Evolutionary conservation across 2,797 vertebrate genomes (phyloP).

Genomic region (Ficedula albicollis): DNA sequence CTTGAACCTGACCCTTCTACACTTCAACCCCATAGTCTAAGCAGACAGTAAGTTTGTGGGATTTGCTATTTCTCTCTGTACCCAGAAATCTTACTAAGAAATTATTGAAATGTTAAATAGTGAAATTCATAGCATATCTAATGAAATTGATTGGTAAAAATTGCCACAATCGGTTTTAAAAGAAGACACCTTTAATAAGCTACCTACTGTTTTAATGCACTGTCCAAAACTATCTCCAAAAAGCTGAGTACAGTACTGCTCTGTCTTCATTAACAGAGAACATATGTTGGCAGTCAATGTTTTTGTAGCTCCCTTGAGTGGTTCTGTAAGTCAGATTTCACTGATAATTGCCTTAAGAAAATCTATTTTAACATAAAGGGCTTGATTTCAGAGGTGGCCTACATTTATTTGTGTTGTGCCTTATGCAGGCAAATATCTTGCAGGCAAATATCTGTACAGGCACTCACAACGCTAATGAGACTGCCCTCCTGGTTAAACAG

Average conservation of each 20-base stretch:
- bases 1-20: not conserved
- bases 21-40: not conserved
- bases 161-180: not conserved
- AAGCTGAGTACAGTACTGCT: not conserved
- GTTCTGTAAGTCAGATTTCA: conserved; percentile 27
- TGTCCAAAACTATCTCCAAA: not conserved
- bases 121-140: not conserved
- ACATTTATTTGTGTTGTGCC: not conserved
- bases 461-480: not conserved
- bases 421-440: not conserved
- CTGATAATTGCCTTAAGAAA: conserved; percentile 49
- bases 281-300: not conserved
- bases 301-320: conserved; percentile 13
- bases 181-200: not conserved
- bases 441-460: not conserved
- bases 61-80: not conserved
- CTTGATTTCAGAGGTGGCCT: conserved; percentile 6
- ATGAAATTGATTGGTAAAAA: not conserved
- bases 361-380: not conserved
- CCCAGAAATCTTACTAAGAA: not conserved
- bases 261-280: conserved; percentile 27
- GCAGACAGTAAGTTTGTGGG: not conserved
- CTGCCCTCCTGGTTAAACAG: not conserved
- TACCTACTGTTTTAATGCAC: not conserved
- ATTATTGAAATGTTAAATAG: not conserved